Evolutionary conservation across 2,797 vertebrate species (phyloP), one percentile per base, ranked within the genome.

Genomic region (Pangasius macronema): DNA sequence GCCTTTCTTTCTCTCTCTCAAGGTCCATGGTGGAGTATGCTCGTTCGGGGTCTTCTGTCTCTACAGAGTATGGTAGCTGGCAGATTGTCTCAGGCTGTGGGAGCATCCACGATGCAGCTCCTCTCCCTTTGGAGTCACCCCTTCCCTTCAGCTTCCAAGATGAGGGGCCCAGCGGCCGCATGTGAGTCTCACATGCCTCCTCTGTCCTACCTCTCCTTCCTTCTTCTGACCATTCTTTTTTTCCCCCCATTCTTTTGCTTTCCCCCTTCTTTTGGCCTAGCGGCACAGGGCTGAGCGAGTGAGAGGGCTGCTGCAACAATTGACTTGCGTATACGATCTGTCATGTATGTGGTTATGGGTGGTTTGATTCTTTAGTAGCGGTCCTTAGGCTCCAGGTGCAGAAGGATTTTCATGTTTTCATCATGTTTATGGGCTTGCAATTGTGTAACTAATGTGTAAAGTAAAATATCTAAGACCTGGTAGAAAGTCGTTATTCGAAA

Each of bases 11-110:
- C 53, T 86, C 14, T 80, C 61, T 95, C 93, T 46, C 94, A 95
- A 99, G 98, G 97, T 97, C 97, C 87, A 95, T 95, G 86, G 96
- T 97, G 93, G 97, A 96, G 90, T 96, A 93, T 81, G 55, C 96
- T 90, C 96, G 97, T 91, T 98, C 98, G 14, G 97, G 97, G 93
- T 99, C 98, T 93, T 99, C 98, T 89, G 94, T 98, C 92, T 99
- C 98, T 90, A 99, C 98, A 92, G 98, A 99, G 93, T 99, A 97
- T 93, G 98, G 98, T 93, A 99, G 98, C 94, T 99, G 98, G 98
- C 98, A 99, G 96, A 96, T 99, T 93, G 98, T 99, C 89, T 98
- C 98, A 36, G 98, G 98, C 93, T 98, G 97, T 93, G 98, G 98
- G 93, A 99, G 98, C 94, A 97, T 99, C 96, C 97, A 97, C 86